Evolutionary conservation across 2,888 invertebrate species (phyloP), one percentile per base, ranked within the genome.

Genomic region (Hemicrepidius hirtus): DNA sequence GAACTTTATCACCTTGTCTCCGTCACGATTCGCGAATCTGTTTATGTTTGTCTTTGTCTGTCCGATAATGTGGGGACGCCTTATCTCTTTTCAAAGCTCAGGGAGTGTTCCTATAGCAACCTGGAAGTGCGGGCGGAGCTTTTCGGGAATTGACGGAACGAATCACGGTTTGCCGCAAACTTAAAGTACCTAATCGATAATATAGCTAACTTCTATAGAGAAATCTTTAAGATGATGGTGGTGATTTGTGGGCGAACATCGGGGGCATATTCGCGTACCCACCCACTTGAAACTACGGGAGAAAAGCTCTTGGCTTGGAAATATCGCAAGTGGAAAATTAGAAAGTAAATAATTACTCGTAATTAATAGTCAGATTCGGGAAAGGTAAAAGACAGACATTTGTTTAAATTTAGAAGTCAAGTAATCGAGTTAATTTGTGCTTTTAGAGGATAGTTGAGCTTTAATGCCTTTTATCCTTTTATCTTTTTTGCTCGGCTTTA

Each of bases 151-250:
- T 82, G 80, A 82, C 84, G 82, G 85, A 83, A 84, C 86, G 86
- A 86, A 86, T 86, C 86, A 86, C 86, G 83, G 85, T 82, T 81
- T 80, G 84, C 86, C 85, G 84, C 85, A 85, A 86, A 85, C 84
- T 85, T 85, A 86, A 85, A 84, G 85, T 82, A 63, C 72, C 72
- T 73, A 85, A 86, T 86, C 86, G 85, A 86, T 86, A 86, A 86
- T 83, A 83, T 63, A 67, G 83, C 79, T 81, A 78, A 77, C 74
- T 74, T 74, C 75, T 76, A 78, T 77, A 78, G 76, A 79, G 77
- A 77, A 74, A 71, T 76, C 71, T 74, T 71, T 69, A 72, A 76
- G 76, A 71, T 74, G 66, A 76, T 70, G 76, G 71, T 72, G 76
- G 68, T 74, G 76, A 75, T 72, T 74, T 74, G 73, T 68, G 60